Conservation (phyloP, 2,797 vertebrate species). For the Semotilus atromaculatus region DNA sequence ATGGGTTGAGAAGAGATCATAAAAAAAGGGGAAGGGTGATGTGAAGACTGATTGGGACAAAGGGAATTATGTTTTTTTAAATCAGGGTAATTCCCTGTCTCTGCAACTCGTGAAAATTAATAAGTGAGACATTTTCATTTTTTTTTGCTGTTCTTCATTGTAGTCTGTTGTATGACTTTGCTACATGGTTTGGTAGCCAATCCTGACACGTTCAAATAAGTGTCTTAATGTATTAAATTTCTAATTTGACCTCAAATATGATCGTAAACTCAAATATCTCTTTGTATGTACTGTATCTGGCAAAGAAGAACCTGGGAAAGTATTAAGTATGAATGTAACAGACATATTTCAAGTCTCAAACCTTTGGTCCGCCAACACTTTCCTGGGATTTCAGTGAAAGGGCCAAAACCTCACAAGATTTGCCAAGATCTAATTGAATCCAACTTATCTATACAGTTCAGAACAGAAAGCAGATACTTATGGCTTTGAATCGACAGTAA, state of each 20-base stretch:
- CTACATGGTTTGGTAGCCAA: slow-evolving; percentile 11
- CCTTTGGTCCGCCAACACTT: slow-evolving; percentile 38
- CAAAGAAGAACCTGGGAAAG: slow-evolving; percentile 46
- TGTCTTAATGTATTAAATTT: slow-evolving; percentile 20
- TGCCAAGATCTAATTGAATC: slow-evolving; percentile 50
- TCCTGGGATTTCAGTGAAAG: slow-evolving; percentile 43
- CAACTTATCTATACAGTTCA: slow-evolving; percentile 41
- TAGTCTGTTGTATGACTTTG: slow-evolving; percentile 11
- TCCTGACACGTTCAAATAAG: slow-evolving; percentile 38
- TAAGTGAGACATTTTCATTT: neutral
- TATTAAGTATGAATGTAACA: slow-evolving; percentile 42
- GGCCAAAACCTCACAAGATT: slow-evolving; percentile 41
- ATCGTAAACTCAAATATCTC: slow-evolving; percentile 30
- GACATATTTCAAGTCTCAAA: slow-evolving; percentile 51
- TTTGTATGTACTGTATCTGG: slow-evolving; percentile 39
- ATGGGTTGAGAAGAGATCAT: slow-evolving; percentile 23
- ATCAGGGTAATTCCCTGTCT: slow-evolving; percentile 52
- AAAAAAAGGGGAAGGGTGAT: slow-evolving; percentile 41
- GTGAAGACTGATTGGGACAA: slow-evolving; percentile 48
- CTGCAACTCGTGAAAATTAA: slow-evolving; percentile 31
- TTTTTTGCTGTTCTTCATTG: slow-evolving; percentile 15
- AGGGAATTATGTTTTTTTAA: slow-evolving; percentile 23
- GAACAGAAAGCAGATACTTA: slow-evolving; percentile 38
- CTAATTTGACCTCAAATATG: slow-evolving; percentile 31
- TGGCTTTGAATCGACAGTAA: slow-evolving; percentile 20